These are phyloP conservation scores for Colletes gigas DNA, from an alignment of 1,140 invertebrate genomes.

Conservation along the genomic window DNA sequence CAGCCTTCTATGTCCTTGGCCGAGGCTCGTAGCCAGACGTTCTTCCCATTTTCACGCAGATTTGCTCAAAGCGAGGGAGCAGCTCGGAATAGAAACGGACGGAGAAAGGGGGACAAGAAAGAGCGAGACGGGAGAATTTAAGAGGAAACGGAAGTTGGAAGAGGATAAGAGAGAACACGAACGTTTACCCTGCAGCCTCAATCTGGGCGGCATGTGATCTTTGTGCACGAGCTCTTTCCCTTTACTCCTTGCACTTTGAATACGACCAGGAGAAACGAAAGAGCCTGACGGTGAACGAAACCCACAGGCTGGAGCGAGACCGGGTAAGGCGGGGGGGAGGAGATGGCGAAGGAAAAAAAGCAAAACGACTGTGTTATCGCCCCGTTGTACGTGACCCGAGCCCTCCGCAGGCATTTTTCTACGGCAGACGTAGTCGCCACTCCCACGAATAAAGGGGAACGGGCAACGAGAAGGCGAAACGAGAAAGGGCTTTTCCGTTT, in stretches of 20 bases:
- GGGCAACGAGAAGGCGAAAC: constrained; percentile 17
- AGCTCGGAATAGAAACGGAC: constrained; percentile 10
- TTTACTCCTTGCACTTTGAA: constrained; percentile 70
- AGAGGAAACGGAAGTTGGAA: constrained; percentile 10
- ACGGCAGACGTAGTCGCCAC: constrained; percentile 28
- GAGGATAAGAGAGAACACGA: constrained; percentile 63
- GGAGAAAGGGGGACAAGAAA: neutral
- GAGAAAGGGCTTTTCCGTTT: constrained; percentile 35
- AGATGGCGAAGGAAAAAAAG: neutral
- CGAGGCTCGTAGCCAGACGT: constrained; percentile 22
- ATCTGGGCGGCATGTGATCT: constrained; percentile 74
- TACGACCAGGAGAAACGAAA: constrained; percentile 51
- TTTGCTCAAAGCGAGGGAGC: constrained; percentile 67
- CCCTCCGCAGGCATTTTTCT: constrained; percentile 63
- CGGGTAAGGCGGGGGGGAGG: constrained; percentile 1
- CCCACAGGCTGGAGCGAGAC: neutral
- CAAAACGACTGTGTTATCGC: constrained; percentile 71
- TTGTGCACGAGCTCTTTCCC: constrained; percentile 57
- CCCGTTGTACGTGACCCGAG: constrained; percentile 70
- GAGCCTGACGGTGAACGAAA: constrained; percentile 9
- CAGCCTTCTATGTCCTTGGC: too few relatives aligned
- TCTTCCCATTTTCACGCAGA: constrained; percentile 71
- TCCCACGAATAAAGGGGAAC: constrained; percentile 16
- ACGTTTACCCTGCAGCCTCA: constrained; percentile 74
- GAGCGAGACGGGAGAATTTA: neutral